Evolutionary conservation across 2,797 vertebrate species (phyloP), one percentile per base, ranked within the genome.

Genomic region (Xiphorhynchus erythropygius): DNA sequence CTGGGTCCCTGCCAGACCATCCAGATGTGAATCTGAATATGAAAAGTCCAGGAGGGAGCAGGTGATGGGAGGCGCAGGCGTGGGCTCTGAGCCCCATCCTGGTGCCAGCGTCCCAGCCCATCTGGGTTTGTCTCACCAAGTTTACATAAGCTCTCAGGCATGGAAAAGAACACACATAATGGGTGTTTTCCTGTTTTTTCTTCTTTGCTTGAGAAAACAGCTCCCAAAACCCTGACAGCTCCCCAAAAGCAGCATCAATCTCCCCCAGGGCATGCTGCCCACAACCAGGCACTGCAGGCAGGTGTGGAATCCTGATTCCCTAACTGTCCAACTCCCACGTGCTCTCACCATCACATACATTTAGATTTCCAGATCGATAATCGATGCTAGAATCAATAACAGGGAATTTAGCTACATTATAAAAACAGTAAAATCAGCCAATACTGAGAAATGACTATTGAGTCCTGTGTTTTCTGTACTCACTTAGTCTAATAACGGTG

Each of bases 391-490:
- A 89, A 96, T 97, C 97, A 91, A 97, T 97, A 96, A 90, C 71
- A 94, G 93, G 92, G 97, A 97, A 97, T 97, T 97, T 95, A 89
- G 95, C 90, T 96, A 93, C 95, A 93, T 97, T 91, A 86, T 96
- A 88, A 85, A 97, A 97, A 91, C 74, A 90, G 86, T 90, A 96
- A 92, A 95, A 95, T 92, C 84, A 95, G 92, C 89, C 97, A 86
- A 97, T 97, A 96, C 67, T 94, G 84, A 98, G 95, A 95, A 96
- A 97, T 97, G 82, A 96, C 96, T 98, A 97, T 84, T 93, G 97
- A 97, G 76, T 53, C 93, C 59, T 85, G 77, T 89, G 76, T 84
- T 97, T 96, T 97, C 80, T 84, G 81, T 80, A 95, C 70, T 96
- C 95, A 95, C 97, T 97, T 96, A 94, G 85, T 94, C 94, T 97